Percentiles rank a stretch among this genome's conserved stretches.
phyloP scores from a whole-genome alignment of 2,797 vertebrate genomes.

The Dermochelys coriacea region DNA sequence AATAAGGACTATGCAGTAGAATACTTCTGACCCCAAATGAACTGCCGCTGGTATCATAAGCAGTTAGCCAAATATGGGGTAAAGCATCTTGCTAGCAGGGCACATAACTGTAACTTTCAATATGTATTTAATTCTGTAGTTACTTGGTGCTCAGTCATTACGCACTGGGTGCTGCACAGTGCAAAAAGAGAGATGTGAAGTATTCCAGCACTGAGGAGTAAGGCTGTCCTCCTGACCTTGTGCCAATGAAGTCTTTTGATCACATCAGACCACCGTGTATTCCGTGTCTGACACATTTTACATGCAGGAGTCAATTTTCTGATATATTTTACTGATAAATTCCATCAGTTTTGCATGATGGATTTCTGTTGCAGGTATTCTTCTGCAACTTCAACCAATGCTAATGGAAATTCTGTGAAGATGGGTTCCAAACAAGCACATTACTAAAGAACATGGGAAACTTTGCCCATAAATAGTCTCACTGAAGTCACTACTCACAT shows the following conservation, averaged over 20 bases:
- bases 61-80: neutral
- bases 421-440: too few relatives aligned
- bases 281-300: neutral
- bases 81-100: neutral
- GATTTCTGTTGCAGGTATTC: neutral
- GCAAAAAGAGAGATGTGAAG: too few relatives aligned
- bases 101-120: neutral
- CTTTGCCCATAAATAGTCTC: neutral
- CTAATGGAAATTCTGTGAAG: neutral
- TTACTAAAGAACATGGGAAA: neutral
- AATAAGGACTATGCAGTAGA: neutral
- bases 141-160: too few relatives aligned
- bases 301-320: neutral
- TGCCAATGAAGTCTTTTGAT: too few relatives aligned
- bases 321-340: neutral
- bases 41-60: neutral
- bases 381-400: neutral
- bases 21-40: neutral
- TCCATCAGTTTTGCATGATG: neutral
- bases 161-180: neutral
- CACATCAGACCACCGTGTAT: neutral
- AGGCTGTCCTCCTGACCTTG: too few relatives aligned
- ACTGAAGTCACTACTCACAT: neutral
- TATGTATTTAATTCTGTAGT: too few relatives aligned
- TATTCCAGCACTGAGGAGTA: neutral